Evolutionary conservation across 1,140 invertebrate genomes (phyloP).

Genomic region (Cydia strobilella): DNA sequence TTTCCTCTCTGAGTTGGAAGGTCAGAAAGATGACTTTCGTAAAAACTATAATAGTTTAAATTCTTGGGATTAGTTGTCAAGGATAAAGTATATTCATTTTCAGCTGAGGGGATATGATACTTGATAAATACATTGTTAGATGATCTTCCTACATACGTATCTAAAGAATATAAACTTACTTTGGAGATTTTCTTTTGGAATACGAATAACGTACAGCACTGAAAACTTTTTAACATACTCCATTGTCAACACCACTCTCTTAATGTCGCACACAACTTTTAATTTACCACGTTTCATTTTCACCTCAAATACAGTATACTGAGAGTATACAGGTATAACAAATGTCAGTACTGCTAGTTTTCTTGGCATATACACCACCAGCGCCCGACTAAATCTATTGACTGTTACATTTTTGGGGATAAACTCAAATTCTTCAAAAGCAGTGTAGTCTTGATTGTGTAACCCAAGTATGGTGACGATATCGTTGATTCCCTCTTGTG

Average conservation of each 20-base stretch:
- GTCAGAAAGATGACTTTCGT: too few species aligned
- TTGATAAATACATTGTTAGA: too few species aligned
- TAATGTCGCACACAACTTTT: constrained; percentile 53
- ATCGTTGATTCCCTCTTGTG: constrained; percentile 58
- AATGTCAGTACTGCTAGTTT: constrained; percentile 47
- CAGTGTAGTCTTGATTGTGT: constrained; percentile 55
- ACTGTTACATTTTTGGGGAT: constrained; percentile 5
- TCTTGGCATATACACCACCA: constrained; percentile 46
- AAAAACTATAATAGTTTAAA: too few species aligned
- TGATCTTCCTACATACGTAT: too few species aligned
- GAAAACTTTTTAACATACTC: constrained; percentile 14
- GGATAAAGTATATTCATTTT: too few species aligned
- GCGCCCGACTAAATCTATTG: constrained; percentile 33
- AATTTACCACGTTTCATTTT: constrained; percentile 49
- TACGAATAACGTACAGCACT: not conserved
- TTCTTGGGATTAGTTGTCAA: too few species aligned
- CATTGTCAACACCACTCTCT: constrained; percentile 41
- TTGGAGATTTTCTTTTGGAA: not conserved
- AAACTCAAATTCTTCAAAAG: constrained; percentile 38
- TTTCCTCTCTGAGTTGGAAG: too few species aligned
- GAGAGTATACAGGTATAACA: constrained; percentile 42
- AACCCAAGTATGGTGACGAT: constrained; percentile 66
- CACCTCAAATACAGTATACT: constrained; percentile 47
- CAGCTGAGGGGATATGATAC: too few species aligned
- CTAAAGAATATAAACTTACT: too few species aligned